Evolutionary conservation across 1,140 invertebrate genomes (phyloP), one percentile per base, ranked within the genome.

Genomic region (Diabrotica virgifera): DNA sequence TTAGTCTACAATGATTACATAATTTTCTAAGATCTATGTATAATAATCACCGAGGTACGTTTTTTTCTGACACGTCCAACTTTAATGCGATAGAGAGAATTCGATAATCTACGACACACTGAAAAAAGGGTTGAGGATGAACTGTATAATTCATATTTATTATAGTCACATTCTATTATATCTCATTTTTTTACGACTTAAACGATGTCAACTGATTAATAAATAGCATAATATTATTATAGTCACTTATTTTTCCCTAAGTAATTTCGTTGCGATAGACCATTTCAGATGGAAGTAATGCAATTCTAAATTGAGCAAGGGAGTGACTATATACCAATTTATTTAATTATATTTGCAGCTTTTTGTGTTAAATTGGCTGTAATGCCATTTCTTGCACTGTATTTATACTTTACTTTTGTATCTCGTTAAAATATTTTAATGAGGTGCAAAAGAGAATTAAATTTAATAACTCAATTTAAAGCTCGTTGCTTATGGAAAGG

Each of bases 281-380:
- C 51, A 13, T 37, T 13, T 59, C 36, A 60, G 36, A n/a, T 14
- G 35, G 35, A 65, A 59, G 57, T 52, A 53, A 60, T 58, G 52
- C 24, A 65, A 59, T 46, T 57, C 11, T 37, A 58, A 59, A 57
- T 65, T 51, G 53, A 59, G 63, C 46, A 54, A 58, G 63, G 57
- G 55, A 60, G 6, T 60, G 24, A 24, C 46, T 13, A 37, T 37
- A 50, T 58, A 58, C 57, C 63, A 64, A 59, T 64, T 59, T 64
- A 57, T 50, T 51, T 50, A 64, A 64, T 64, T 64, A 58, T 64
- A 52, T 58, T 51, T 24, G 24, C 12, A 24, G 46, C 11, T 14
- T 58, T 36, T 64, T 35, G 24, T 24, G 14, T 50, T 57, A 64
- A 64, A 50, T 58, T 58, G 52, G 24, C 46, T 58, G 61, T 54